phyloP scores from a whole-genome alignment of 2,797 vertebrate genomes.

The Tragelaphus eurycerus region DNA sequence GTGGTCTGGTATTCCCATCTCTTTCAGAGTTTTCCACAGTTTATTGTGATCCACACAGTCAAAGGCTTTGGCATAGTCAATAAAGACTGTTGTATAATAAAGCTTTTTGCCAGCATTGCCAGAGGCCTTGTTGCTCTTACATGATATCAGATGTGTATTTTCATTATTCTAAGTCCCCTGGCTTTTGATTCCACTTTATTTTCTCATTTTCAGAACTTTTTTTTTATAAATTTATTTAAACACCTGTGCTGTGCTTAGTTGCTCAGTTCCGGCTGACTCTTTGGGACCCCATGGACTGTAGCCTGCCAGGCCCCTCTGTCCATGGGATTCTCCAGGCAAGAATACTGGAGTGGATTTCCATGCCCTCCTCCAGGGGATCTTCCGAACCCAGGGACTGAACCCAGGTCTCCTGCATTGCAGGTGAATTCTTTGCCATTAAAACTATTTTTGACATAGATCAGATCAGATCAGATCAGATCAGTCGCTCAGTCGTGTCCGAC shows the following conservation, averaged over 20 bases:
- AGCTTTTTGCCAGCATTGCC: not conserved
- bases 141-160: not conserved
- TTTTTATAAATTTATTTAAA: not conserved
- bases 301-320: not conserved
- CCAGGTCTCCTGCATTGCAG: not conserved
- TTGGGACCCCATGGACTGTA: not conserved
- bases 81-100: not conserved
- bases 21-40: too few relatives aligned
- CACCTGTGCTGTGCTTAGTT: not conserved
- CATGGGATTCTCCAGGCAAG: not conserved
- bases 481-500: too few relatives aligned
- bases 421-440: not conserved
- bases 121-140: not conserved
- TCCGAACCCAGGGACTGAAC: not conserved
- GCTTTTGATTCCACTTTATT: conserved; percentile 15
- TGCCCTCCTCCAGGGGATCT: not conserved
- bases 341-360: not conserved
- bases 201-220: not conserved
- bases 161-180: conserved; percentile 15
- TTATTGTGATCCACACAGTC: too few relatives aligned
- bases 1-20: too few relatives aligned
- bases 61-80: too few relatives aligned
- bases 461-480: too few relatives aligned
- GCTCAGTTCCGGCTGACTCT: not conserved
- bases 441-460: not conserved